These are phyloP conservation scores for Pteropus rufus DNA, from an alignment of 2,797 vertebrate species.

Conservation along the genomic window DNA sequence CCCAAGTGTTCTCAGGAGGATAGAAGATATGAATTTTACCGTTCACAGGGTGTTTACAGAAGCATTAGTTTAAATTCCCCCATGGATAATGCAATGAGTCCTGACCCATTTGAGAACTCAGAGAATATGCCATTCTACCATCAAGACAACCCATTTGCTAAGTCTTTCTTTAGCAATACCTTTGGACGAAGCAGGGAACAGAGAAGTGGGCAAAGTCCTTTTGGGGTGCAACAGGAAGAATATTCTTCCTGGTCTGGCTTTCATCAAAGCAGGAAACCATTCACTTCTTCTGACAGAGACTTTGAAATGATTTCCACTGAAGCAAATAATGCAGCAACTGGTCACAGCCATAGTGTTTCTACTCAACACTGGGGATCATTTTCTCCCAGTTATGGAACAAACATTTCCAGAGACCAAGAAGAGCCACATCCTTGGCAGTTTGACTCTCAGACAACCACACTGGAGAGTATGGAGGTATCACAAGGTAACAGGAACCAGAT, in stretches of 20 bases:
- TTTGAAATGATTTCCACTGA: constrained; percentile 74
- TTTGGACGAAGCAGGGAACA: constrained; percentile 67
- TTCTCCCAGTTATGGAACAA: not conserved
- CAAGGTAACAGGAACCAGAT: constrained; percentile 51
- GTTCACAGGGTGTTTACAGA: constrained; percentile 72
- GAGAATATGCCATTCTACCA: constrained; percentile 79
- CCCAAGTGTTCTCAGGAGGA: constrained; percentile 71
- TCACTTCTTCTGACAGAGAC: constrained; percentile 71
- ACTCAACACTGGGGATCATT: constrained; percentile 34
- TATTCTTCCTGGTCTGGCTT: constrained; percentile 70
- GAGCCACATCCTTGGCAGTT: constrained; percentile 55
- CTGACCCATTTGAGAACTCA: constrained; percentile 74
- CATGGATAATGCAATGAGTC: constrained; percentile 62
- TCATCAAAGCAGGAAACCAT: constrained; percentile 69
- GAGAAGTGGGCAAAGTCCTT: constrained; percentile 64
- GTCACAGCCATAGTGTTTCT: not conserved
- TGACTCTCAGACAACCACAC: constrained; percentile 39
- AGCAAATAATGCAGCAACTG: constrained; percentile 59
- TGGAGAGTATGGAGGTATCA: constrained; percentile 67
- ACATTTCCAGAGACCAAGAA: constrained; percentile 50
- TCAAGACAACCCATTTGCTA: constrained; percentile 74
- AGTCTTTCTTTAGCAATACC: constrained; percentile 70
- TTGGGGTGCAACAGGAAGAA: constrained; percentile 67
- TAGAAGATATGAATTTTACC: constrained; percentile 71
- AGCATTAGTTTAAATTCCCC: constrained; percentile 60